Percentiles rank a stretch among this genome's conserved stretches.
Evolutionary conservation across 2,888 invertebrate species (phyloP).

Genomic region (Galeopsomyia nigrocyanea): DNA sequence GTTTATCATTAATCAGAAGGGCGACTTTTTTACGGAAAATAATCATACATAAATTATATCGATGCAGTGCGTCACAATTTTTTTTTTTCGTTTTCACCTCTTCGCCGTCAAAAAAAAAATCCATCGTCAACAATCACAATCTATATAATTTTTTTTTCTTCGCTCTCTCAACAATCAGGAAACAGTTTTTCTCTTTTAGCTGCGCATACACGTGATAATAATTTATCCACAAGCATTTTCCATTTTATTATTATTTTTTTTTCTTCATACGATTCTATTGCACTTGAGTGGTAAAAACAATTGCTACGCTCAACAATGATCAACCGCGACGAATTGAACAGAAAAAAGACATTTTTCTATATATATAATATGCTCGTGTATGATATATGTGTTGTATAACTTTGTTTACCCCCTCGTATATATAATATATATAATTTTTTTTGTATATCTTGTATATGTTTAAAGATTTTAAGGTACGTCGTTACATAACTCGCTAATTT

Average conservation of each 20-base stretch:
- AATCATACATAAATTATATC: conserved; percentile 39
- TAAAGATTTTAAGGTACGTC: conserved; percentile 39
- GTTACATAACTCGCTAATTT: conserved; percentile 43
- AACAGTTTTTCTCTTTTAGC: too few species aligned
- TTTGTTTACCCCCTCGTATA: conserved; percentile 24
- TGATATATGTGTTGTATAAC: conserved; percentile 28
- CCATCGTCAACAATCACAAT: too few species aligned
- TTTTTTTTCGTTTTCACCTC: too few species aligned
- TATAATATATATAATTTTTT: conserved; percentile 19
- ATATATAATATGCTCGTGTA: conserved; percentile 20
- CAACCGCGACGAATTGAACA: conserved; percentile 17
- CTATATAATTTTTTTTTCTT: too few species aligned
- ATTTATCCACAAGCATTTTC: too few species aligned
- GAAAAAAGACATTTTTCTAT: conserved; percentile 7
- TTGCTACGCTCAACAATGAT: conserved; percentile 8
- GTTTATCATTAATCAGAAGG: too few species aligned
- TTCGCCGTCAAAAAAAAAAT: too few species aligned
- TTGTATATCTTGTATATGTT: conserved; percentile 12
- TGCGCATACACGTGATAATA: too few species aligned
- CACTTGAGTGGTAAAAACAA: too few species aligned
- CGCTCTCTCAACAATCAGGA: too few species aligned
- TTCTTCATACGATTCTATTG: not conserved
- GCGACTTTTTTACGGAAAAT: conserved; percentile 5
- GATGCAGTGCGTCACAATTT: too few species aligned
- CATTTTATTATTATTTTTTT: conserved; percentile 1